A percentile compares a stretch with the other conserved stretches of the same genome.
Evolutionary conservation across 1,140 invertebrate genomes (phyloP).

Genomic region (Mesaphorura yosii): DNA sequence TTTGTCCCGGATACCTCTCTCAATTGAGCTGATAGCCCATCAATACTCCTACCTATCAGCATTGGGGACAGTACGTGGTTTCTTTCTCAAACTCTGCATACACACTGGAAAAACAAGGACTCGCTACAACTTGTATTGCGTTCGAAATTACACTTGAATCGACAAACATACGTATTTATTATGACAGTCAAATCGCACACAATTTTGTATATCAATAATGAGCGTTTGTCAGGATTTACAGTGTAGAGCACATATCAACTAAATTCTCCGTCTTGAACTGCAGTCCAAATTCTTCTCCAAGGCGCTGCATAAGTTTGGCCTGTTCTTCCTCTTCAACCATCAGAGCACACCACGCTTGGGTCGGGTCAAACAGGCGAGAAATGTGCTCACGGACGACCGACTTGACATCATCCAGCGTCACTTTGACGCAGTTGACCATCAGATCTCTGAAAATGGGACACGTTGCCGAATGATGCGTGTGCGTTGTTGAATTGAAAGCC

Average conservation of each 20-base stretch:
- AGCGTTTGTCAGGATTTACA: no score
- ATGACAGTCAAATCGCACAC: no score
- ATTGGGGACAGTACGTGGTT: no score
- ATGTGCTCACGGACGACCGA: conserved; percentile 58
- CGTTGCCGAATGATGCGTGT: not conserved
- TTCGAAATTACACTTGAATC: no score
- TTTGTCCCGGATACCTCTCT: no score
- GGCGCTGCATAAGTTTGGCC: conserved; percentile 1
- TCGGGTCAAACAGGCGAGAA: conserved; percentile 48
- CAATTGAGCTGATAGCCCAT: no score
- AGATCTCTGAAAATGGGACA: conserved; percentile 42
- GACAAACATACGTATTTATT: no score
- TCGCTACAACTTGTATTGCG: no score
- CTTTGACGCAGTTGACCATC: conserved; percentile 52
- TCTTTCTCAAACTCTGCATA: no score
- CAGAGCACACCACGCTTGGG: conserved; percentile 38
- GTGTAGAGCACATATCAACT: conserved; percentile 8
- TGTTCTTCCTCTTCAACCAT: conserved; percentile 9
- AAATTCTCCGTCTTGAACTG: conserved; percentile 10
- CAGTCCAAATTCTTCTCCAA: conserved; percentile 8
- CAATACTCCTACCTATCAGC: no score
- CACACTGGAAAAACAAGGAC: no score
- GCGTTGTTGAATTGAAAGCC: not conserved
- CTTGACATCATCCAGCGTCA: conserved; percentile 51
- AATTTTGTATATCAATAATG: no score